Evolutionary conservation across 2,888 invertebrate species (phyloP), one percentile per base, ranked within the genome.

Genomic region (Biston betularia): DNA sequence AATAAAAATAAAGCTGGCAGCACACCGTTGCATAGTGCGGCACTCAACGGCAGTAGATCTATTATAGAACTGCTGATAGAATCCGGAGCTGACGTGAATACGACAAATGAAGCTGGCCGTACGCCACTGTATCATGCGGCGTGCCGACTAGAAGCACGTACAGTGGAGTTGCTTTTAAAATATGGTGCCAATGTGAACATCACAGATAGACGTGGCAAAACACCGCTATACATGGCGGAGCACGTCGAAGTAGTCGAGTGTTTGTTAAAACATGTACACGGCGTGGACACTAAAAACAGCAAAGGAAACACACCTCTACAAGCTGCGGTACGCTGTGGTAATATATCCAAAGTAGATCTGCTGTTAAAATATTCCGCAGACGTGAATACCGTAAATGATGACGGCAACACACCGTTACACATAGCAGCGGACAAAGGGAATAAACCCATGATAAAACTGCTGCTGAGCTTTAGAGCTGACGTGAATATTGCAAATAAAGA

Each of bases 371-470:
- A 49, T 8, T 6, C 11, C 5, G 49, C 49, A 33, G 49, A 49
- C 33, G 49, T 49, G 49, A 49, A 52, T 0, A 8, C 38, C 8
- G 52, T 9, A 14, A 38, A 38, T 35, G 14, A 34, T n/a, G 35
- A n/a, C 8, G 52, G 52, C 14, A 38, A 52, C 52, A 35, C 52
- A 12, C 38, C 38, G 14, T 8, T 52, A 14, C 52, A 52, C 14
- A n/a, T 5, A n/a, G 44, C 44, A n/a, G n/a, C n/a, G n/a, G 12
- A 0, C 2, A 6, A 6, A 4, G 6, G n/a, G n/a, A n/a, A n/a
- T n/a, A 6, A 12, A 6, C 6, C n/a, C 4, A 12, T 44, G 1
- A n/a, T n/a, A n/a, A n/a, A 44, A 6, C 12, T n/a, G 44, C 44
- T 44, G 12, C n/a, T 44, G 44, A n/a, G 6, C 6, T 44, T n/a